phyloP scores from a whole-genome alignment of 2,797 vertebrate genomes.

The Myiotriccus ornatus region DNA sequence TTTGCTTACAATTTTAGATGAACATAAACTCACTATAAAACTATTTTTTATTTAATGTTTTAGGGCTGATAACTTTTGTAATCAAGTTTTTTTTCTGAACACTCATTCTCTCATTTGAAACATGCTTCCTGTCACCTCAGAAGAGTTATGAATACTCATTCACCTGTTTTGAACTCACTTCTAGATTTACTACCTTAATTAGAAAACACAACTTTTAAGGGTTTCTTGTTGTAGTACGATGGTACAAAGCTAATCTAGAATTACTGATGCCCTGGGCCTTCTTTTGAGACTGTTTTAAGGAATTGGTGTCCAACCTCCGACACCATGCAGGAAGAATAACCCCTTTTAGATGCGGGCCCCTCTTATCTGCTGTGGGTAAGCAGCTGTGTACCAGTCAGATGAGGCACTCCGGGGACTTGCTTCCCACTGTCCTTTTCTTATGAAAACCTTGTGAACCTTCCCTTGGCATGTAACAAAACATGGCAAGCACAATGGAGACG shows the following conservation, averaged over 20 bases:
- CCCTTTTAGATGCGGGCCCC: rapidly evolving
- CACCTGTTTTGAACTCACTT: background rate
- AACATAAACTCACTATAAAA: background rate
- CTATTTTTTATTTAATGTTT: background rate
- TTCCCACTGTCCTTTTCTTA: background rate
- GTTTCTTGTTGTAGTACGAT: background rate
- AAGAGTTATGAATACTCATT: background rate
- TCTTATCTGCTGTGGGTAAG: background rate
- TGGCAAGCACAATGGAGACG: rapidly evolving
- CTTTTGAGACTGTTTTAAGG: background rate
- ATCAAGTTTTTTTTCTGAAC: background rate
- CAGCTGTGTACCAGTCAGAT: background rate
- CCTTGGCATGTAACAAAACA: rapidly evolving
- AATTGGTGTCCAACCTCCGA: background rate
- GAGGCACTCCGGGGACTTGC: background rate
- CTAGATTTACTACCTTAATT: background rate
- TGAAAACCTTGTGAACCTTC: background rate
- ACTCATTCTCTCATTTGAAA: background rate
- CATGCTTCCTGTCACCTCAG: background rate
- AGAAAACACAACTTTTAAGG: background rate
- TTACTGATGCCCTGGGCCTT: rapidly evolving
- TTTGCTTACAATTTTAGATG: background rate
- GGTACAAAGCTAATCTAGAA: background rate
- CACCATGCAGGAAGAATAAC: rapidly evolving
- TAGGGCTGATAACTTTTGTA: rapidly evolving